A percentile compares a stretch with the other conserved stretches of the same genome.
Conservation (phyloP, 2,888 invertebrate species). For the Andrena praecox region DNA sequence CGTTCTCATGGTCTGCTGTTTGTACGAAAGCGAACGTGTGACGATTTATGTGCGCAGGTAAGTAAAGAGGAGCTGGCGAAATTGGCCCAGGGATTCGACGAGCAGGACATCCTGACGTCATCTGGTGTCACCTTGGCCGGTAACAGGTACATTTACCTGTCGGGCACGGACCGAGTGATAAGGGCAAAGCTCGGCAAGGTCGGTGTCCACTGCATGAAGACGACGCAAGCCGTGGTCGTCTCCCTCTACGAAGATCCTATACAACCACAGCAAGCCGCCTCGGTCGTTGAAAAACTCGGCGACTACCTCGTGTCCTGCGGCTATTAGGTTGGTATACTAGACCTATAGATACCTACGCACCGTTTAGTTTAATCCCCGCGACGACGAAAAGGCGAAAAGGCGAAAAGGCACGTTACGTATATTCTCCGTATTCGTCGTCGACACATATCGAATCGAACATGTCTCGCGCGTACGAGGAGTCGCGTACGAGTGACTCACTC, state of each 20-base stretch:
- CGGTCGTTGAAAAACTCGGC: constrained; percentile 98
- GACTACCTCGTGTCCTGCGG: constrained; percentile 98
- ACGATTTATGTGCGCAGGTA: constrained; percentile 84
- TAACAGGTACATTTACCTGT: constrained; percentile 97
- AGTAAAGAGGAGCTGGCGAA: constrained; percentile 96
- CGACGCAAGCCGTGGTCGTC: constrained; percentile 97
- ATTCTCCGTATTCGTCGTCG: neutral
- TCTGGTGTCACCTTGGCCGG: constrained; percentile 96
- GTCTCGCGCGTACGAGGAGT: constrained; percentile 5
- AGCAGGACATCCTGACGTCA: constrained; percentile 95
- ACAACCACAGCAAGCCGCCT: constrained; percentile 98
- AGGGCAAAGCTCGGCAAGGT: constrained; percentile 97
- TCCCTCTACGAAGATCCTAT: constrained; percentile 98
- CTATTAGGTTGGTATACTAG: constrained; percentile 89
- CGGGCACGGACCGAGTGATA: constrained; percentile 96
- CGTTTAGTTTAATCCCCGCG: too few species aligned
- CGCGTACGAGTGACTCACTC: constrained; percentile 59
- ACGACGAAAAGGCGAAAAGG: too few species aligned
- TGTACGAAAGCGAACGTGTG: constrained; percentile 8
- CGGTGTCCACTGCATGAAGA: constrained; percentile 98
- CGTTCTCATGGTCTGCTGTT: neutral
- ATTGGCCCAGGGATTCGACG: constrained; percentile 95
- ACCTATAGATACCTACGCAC: too few species aligned
- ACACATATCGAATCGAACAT: neutral
- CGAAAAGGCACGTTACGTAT: too few species aligned